Evolutionary conservation across 2,113 vertebrate genomes (phyloP).

Genomic region (Phylloscopus trochilus): DNA sequence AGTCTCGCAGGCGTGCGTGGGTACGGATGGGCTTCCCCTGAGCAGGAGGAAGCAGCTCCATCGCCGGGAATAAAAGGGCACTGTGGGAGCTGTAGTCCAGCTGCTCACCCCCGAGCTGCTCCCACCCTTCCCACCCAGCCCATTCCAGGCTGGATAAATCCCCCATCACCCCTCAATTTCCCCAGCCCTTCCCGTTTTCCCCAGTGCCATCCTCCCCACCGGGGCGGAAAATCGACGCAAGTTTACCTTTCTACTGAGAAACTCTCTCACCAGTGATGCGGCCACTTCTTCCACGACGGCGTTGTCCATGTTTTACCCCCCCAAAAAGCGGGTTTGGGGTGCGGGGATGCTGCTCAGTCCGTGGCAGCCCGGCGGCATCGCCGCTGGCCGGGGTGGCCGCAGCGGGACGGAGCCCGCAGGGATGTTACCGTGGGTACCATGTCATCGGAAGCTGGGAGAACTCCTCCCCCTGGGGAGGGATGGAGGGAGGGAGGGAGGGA

Average conservation of each 20-base stretch:
- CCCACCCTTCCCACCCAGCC: accelerated
- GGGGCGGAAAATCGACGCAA: not conserved
- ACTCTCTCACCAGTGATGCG: constrained; percentile 89
- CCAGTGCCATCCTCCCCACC: not conserved
- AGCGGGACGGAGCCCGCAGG: not conserved
- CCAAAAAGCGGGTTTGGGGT: accelerated
- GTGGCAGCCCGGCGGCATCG: not conserved
- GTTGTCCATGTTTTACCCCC: constrained; percentile 68
- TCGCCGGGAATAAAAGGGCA: not conserved
- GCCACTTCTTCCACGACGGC: constrained; percentile 84
- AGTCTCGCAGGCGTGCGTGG: accelerated
- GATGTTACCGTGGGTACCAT: not conserved
- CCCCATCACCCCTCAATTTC: not conserved
- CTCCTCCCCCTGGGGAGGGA: constrained; percentile 25
- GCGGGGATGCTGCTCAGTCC: not conserved
- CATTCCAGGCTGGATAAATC: not conserved
- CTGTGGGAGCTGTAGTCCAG: constrained; percentile 68
- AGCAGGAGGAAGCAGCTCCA: not conserved
- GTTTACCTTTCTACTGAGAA: constrained; percentile 88
- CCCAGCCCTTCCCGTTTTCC: not conserved
- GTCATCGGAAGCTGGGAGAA: not conserved
- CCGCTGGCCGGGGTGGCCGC: not conserved
- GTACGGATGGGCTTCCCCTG: not conserved
- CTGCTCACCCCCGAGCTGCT: not conserved
- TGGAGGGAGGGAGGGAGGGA: not conserved